A percentile compares a stretch with the other conserved stretches of the same genome.
These are phyloP conservation scores for Pachyramphus minor DNA, from an alignment of 2,113 vertebrate species.

Conservation along the genomic window DNA sequence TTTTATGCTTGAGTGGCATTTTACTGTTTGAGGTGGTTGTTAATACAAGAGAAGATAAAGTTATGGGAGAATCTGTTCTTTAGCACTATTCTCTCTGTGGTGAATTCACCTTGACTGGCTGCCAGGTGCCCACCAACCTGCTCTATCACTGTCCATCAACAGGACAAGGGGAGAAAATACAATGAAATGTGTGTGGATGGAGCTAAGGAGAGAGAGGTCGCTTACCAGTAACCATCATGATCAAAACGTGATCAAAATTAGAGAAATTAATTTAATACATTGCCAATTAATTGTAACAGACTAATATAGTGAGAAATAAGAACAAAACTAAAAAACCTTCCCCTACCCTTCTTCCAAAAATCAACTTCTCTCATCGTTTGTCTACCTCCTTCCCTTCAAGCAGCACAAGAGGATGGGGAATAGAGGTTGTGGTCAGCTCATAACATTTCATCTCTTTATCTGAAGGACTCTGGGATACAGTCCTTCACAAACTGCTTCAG, in stretches of 20 bases:
- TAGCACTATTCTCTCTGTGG: not conserved
- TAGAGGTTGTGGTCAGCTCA: not conserved
- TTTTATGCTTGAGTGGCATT: not conserved
- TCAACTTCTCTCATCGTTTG: not conserved
- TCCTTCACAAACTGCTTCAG: not conserved
- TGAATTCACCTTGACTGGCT: not conserved
- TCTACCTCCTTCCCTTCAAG: not conserved
- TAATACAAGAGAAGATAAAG: not conserved
- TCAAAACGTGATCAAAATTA: not conserved
- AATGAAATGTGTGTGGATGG: fast-evolving
- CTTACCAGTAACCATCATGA: not conserved
- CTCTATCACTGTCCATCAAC: not conserved
- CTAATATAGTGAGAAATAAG: not conserved
- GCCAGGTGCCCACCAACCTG: not conserved
- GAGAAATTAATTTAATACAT: not conserved
- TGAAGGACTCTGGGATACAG: not conserved
- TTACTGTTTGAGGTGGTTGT: not conserved
- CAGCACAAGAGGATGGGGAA: fast-evolving
- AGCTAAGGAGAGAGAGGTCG: not conserved
- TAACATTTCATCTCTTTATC: fast-evolving
- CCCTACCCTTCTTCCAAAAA: not conserved
- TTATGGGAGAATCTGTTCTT: not conserved
- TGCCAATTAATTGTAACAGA: not conserved
- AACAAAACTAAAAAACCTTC: not conserved
- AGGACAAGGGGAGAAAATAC: not conserved